These are phyloP conservation scores for Sceloporus tristichus DNA, from an alignment of 2,113 vertebrate genomes.

Conservation along the genomic window DNA sequence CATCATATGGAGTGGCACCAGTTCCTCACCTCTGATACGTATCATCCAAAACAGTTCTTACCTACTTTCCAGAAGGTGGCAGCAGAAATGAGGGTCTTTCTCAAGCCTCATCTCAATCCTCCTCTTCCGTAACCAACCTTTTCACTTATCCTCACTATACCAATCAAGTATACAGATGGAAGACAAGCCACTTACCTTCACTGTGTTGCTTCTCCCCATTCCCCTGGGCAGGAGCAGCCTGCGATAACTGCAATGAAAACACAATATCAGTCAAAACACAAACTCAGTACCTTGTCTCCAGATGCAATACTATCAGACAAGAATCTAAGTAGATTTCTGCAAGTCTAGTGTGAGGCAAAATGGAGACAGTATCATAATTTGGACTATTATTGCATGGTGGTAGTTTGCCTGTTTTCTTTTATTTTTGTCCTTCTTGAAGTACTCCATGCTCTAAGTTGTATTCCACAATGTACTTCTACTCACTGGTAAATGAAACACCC, in stretches of 20 bases:
- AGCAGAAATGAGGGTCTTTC: constrained; percentile 15
- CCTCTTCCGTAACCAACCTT: neutral
- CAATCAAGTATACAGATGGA: constrained; percentile 20
- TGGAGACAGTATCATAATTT: neutral
- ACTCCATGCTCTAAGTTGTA: neutral
- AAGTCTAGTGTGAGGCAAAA: neutral
- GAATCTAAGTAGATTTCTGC: neutral
- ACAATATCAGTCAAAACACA: constrained; percentile 57
- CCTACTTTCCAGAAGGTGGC: constrained; percentile 52
- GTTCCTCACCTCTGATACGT: neutral
- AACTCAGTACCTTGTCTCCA: constrained; percentile 9
- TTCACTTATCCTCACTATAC: no score
- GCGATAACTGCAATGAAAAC: constrained; percentile 78
- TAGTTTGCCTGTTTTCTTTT: neutral
- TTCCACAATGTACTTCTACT: neutral
- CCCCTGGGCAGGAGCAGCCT: constrained; percentile 79
- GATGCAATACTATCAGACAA: neutral
- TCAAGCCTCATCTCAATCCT: neutral
- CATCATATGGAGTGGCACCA: neutral
- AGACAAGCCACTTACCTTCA: constrained; percentile 75
- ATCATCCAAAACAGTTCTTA: neutral
- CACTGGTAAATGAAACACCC: neutral
- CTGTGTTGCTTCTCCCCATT: constrained; percentile 75
- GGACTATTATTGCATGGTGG: neutral
- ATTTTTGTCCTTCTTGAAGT: neutral